Evolutionary conservation across 2,888 invertebrate genomes (phyloP).

Genomic region (Scotopteryx bipunctaria): DNA sequence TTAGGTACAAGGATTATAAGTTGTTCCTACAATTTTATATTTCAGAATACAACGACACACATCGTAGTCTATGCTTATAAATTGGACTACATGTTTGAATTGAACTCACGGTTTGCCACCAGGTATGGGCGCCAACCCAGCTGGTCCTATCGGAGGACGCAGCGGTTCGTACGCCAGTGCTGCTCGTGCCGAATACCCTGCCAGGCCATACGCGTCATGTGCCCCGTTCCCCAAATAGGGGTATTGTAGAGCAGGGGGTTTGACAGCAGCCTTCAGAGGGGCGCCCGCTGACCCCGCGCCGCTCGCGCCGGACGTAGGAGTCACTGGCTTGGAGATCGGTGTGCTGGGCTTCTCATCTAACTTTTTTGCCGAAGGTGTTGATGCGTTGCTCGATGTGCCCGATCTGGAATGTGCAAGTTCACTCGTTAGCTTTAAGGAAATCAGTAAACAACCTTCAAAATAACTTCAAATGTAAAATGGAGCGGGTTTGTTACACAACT

Average conservation of each 20-base stretch:
- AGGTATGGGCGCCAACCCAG: conserved; percentile 87
- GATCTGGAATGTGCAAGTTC: conserved; percentile 77
- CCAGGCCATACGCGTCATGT: conserved; percentile 77
- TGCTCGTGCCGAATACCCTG: conserved; percentile 78
- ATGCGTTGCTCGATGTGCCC: conserved; percentile 95
- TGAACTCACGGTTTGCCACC: conserved; percentile 93
- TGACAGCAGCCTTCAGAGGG: conserved; percentile 82
- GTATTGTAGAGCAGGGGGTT: conserved; percentile 85
- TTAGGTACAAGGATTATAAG: conserved; percentile 1
- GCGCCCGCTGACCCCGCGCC: conserved; percentile 84
- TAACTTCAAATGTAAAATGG: too few species aligned
- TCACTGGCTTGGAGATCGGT: conserved; percentile 95
- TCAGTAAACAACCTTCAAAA: too few species aligned
- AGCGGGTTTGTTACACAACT: too few species aligned
- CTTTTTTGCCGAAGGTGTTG: conserved; percentile 94
- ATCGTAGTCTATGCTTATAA: conserved; percentile 1
- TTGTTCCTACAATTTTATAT: neutral
- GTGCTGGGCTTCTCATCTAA: conserved; percentile 95
- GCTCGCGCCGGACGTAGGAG: conserved; percentile 89
- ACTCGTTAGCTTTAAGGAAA: too few species aligned
- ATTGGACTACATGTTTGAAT: conserved; percentile 14
- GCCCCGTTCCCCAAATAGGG: conserved; percentile 84
- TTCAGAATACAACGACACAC: neutral
- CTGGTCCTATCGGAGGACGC: conserved; percentile 77
- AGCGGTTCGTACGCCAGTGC: conserved; percentile 78